These are phyloP conservation scores for Sebastes steindachneri DNA, from an alignment of 2,797 vertebrate species.

Conservation along the genomic window DNA sequence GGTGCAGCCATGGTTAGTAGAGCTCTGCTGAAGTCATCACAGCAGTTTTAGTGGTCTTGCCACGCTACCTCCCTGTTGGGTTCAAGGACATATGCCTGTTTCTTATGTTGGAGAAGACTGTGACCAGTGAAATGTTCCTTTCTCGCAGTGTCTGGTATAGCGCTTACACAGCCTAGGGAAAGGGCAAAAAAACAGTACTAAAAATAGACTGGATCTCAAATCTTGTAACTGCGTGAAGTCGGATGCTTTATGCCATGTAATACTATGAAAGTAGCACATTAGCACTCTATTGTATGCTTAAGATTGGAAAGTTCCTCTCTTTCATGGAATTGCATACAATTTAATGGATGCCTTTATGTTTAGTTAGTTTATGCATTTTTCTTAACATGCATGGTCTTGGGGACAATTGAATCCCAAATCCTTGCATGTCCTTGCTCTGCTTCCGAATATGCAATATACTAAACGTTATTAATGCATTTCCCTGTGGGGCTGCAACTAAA, in stretches of 20 bases:
- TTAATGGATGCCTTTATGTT: not conserved
- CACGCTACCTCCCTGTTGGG: slow-evolving; percentile 31
- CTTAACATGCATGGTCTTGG: not conserved
- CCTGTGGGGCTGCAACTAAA: too few relatives aligned
- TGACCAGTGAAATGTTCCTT: slow-evolving; percentile 55
- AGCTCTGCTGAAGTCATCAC: slow-evolving; percentile 53
- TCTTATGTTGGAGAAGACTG: slow-evolving; percentile 40
- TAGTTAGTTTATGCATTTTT: not conserved
- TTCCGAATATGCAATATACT: not conserved
- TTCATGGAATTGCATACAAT: not conserved
- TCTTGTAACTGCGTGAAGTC: slow-evolving; percentile 32
- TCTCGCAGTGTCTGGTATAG: slow-evolving; percentile 38
- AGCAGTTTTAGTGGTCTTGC: slow-evolving; percentile 30
- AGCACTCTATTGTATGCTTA: not conserved
- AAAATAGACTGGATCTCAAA: slow-evolving; percentile 40
- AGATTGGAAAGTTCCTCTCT: not conserved
- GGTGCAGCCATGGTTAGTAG: slow-evolving; percentile 13
- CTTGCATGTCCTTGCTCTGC: not conserved
- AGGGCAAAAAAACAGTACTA: slow-evolving; percentile 14
- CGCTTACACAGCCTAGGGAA: slow-evolving; percentile 23
- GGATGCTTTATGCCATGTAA: not conserved
- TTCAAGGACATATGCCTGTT: slow-evolving; percentile 53
- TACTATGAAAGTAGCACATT: slow-evolving; percentile 16
- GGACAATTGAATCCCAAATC: not conserved
- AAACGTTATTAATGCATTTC: not conserved